These are phyloP conservation scores for Galerucella calmariensis DNA, from an alignment of 2,888 invertebrate genomes.

Conservation along the genomic window DNA sequence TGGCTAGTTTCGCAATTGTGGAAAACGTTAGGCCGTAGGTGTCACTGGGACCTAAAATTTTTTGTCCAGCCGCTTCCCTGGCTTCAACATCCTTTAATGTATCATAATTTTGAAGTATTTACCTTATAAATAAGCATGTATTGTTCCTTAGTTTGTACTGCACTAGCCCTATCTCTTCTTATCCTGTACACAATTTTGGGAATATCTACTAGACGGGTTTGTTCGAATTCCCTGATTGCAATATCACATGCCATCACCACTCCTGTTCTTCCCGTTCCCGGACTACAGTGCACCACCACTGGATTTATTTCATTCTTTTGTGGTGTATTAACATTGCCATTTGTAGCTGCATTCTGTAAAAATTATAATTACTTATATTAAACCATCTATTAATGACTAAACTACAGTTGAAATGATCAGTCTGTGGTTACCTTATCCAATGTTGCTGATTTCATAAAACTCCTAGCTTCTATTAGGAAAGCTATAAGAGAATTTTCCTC, in stretches of 20 bases:
- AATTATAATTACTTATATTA: conserved; percentile 11
- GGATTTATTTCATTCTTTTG: conserved; percentile 70
- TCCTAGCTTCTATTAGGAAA: conserved; percentile 86
- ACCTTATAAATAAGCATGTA: conserved; percentile 94
- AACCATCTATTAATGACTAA: background rate
- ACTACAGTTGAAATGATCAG: background rate
- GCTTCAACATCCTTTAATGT: too few relatives aligned
- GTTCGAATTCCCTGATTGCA: conserved; percentile 87
- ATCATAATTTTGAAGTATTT: background rate
- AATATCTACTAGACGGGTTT: conserved; percentile 83
- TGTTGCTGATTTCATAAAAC: conserved; percentile 63
- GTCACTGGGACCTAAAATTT: too few relatives aligned
- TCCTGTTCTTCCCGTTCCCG: conserved; percentile 91
- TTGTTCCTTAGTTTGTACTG: conserved; percentile 91
- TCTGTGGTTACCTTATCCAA: conserved; percentile 53
- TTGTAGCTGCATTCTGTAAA: conserved; percentile 52
- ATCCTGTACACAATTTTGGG: conserved; percentile 86
- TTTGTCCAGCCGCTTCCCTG: too few relatives aligned
- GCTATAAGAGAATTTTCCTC: conserved; percentile 87
- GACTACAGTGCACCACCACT: conserved; percentile 86
- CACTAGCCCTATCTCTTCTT: conserved; percentile 87
- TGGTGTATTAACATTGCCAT: conserved; percentile 52
- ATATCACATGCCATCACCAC: conserved; percentile 88
- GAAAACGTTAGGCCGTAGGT: too few relatives aligned
- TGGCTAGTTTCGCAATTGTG: too few relatives aligned